Evolutionary conservation across 2,113 vertebrate species (phyloP), one percentile per base, ranked within the genome.

Genomic region (Struthidea cinerea): DNA sequence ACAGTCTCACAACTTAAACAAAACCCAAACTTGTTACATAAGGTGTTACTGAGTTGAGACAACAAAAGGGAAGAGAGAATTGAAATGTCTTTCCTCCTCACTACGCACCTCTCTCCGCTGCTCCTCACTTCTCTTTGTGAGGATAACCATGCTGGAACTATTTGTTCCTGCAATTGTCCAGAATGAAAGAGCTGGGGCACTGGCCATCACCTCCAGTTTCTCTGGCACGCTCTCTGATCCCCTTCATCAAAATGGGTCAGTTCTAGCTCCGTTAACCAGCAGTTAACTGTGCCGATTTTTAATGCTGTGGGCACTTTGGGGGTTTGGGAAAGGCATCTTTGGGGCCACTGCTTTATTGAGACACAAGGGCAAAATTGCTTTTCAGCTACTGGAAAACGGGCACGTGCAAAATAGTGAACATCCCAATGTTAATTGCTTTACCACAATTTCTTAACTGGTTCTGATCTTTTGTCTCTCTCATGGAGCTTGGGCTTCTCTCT

Each of bases 91-190:
- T 89, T 90, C 50, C 41, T 84, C 63, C 44, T 92, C 14, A 87
- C 28, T 61, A 87, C 0, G 0, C 2, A 2, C 41, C 63, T 65
- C 55, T 92, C 56, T 71, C 63, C 0, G 2, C 71, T 92, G 64
- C 83, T 87, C 70, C 65, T 67, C 73, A 47, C 83, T 95, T 76
- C 85, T 88, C 68, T 95, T 95, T 96, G 83, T 90, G 86, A 93
- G 80, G 59, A 84, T 74, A 93, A 87, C 73, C 2, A 0, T 35
- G 42, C 73, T 75, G 68, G 91, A 90, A 96, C 95, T 84, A 70
- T 70, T 92, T 95, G 96, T 95, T 96, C 94, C 84, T 89, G 77
- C 64, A 64, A 7, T 94, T 64, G 60, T 57, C 56, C 69, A 74
- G 26, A 91, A 56, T 94, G 91, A 96, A 94, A 95, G 68, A 89